These are phyloP conservation scores for Theonella swinhoei DNA, from an alignment of 37 sponge, comb jelly and placozoan genomes.

Conservation along the genomic window DNA sequence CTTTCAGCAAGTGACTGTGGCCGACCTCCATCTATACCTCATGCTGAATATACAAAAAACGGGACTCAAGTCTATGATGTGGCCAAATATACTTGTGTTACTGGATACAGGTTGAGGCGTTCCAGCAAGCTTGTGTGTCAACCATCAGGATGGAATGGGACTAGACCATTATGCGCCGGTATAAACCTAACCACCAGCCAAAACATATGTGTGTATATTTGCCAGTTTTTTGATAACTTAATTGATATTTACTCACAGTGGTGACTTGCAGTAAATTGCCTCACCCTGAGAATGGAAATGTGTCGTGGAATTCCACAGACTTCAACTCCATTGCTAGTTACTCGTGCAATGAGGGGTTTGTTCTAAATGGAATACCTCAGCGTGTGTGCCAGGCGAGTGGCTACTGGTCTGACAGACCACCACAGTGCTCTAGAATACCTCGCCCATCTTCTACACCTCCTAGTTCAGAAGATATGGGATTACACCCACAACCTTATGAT, in stretches of 20 bases:
- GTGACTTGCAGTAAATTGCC: constrained; percentile 18
- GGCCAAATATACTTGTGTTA: neutral
- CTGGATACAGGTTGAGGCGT: neutral
- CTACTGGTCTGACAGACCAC: neutral
- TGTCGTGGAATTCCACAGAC: neutral
- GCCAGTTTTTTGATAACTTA: neutral
- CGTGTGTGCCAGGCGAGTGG: constrained; percentile 22
- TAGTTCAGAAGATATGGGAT: neutral
- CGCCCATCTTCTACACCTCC: neutral
- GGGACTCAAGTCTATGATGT: neutral
- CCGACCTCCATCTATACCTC: neutral
- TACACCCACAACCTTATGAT: neutral
- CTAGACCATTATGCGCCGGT: neutral
- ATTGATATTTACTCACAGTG: neutral
- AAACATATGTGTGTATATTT: neutral
- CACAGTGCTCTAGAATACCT: no score
- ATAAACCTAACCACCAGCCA: neutral
- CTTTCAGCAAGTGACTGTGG: constrained; percentile 5
- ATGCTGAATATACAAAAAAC: neutral
- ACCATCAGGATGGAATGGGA: neutral
- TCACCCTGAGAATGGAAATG: constrained; percentile 10
- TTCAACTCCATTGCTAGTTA: constrained; percentile 13
- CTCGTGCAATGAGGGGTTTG: constrained; percentile 30
- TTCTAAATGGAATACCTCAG: constrained; percentile 2
- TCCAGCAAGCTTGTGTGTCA: neutral